A percentile compares a stretch with the other conserved stretches of the same genome.
Evolutionary conservation across 2,888 invertebrate species (phyloP).

Genomic region (Morpho achilles): DNA sequence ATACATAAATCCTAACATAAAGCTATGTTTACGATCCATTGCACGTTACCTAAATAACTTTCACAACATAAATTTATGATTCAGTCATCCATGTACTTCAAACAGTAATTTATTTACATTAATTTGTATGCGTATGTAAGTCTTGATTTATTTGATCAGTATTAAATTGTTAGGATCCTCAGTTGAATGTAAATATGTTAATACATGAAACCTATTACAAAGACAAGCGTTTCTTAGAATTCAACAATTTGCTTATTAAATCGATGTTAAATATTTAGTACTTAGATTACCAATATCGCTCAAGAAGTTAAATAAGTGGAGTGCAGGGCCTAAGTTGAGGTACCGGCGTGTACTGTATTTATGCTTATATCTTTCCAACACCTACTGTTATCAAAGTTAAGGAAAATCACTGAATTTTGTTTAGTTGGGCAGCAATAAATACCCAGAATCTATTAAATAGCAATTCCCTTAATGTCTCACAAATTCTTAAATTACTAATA

Average conservation of each 20-base stretch:
- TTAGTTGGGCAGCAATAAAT: too few species aligned
- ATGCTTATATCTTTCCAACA: too few species aligned
- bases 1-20: conserved; percentile 13
- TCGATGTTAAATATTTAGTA: conserved; percentile 3
- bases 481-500: too few species aligned
- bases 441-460: too few species aligned
- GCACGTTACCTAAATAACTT: conserved; percentile 1
- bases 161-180: conserved; percentile 9
- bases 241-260: neutral
- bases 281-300: too few species aligned
- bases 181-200: conserved; percentile 6
- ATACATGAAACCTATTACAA: conserved; percentile 4
- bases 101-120: conserved; percentile 1
- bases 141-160: conserved; percentile 10
- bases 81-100: neutral
- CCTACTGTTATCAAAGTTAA: too few species aligned
- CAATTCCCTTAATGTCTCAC: too few species aligned
- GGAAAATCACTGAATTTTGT: too few species aligned
- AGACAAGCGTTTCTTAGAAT: neutral
- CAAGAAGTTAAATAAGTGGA: too few species aligned
- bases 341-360: too few species aligned
- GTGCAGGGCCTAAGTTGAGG: too few species aligned
- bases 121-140: neutral
- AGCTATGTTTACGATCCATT: conserved; percentile 10
- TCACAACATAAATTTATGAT: neutral